Base-by-base conservation (phyloP, 2,797 vertebrate species). In the Sebastes iracundus region DNA sequence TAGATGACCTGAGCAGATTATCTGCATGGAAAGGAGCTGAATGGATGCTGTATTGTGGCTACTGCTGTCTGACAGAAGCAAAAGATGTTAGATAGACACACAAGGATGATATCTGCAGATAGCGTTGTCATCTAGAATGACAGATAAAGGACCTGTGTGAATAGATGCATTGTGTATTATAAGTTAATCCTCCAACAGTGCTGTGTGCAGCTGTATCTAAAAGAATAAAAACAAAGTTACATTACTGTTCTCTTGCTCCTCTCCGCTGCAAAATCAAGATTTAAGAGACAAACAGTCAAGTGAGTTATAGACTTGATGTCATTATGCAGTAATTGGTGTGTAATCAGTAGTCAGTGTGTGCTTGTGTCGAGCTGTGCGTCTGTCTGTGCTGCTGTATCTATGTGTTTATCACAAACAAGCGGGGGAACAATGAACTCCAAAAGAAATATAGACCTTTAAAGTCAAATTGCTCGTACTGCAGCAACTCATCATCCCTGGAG, bases 331-430 rank as follows among this genome's bases (percentile, higher is more conserved):
- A 71, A 86, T 81, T 74, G 62, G 49, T 65, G 56, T 61, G 46
- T 73, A 62, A 84, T 83, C 72, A 73, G 63, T 35, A 38, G 76
- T 61, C 16, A 4, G 60, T 61, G 35, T 72, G 53, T 81, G 63
- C 66, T 7, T 63, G 55, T 73, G 72, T 68, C 2, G 14, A 64
- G 65, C 42, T 72, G 49, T 30, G 30, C 7, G 52, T 72, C 5
- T 62, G 28, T 58, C 4, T 35, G 28, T 60, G 70, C 27, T 64
- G 60, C 76, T 80, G 81, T 89, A 80, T 87, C 81, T 77, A 77
- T 80, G 84, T 75, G 80, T 90, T 91, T 85, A 86, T 91, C 83
- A 66, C 78, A 85, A 88, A 90, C 90, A 91, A 65, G 38, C 42
- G 58, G 72, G 72, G 30, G 53, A 84, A 82, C 71, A 38, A 22